Evolutionary conservation across 2,888 invertebrate species (phyloP).

Genomic region (Tachina fera): DNA sequence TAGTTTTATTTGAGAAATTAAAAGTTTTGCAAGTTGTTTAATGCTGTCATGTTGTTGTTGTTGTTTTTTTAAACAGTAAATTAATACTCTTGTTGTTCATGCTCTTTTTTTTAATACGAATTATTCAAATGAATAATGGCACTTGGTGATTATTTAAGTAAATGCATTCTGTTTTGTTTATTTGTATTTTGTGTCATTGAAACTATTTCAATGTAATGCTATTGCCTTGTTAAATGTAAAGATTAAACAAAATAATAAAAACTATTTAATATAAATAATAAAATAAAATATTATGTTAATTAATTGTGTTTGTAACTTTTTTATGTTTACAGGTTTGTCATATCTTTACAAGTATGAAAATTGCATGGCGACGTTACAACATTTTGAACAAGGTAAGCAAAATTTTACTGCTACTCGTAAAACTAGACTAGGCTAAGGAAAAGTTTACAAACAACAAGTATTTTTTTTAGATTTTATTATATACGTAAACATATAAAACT

Average conservation of each 20-base stretch:
- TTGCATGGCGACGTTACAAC: not conserved
- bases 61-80: conserved; percentile 44
- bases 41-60: conserved; percentile 18
- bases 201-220: conserved; percentile 35
- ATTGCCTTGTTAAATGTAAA: conserved; percentile 54
- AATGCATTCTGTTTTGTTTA: too few relatives aligned
- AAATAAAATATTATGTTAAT: not conserved
- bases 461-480: too few relatives aligned
- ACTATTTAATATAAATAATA: conserved; percentile 20
- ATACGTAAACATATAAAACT: too few relatives aligned
- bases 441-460: not conserved
- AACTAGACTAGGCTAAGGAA: not conserved
- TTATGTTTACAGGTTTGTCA: not conserved
- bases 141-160: conserved; percentile 19
- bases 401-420: not conserved
- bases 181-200: not conserved
- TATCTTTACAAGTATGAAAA: too few relatives aligned
- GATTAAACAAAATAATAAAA: conserved; percentile 53
- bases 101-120: conserved; percentile 15
- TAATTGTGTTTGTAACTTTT: not conserved
- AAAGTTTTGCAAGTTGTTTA: conserved; percentile 59
- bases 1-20: conserved; percentile 68
- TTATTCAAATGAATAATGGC: conserved; percentile 62
- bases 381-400: not conserved
- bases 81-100: conserved; percentile 56